phyloP scores from a whole-genome alignment of 2,113 vertebrate genomes.

The Heloderma charlesbogerti region DNA sequence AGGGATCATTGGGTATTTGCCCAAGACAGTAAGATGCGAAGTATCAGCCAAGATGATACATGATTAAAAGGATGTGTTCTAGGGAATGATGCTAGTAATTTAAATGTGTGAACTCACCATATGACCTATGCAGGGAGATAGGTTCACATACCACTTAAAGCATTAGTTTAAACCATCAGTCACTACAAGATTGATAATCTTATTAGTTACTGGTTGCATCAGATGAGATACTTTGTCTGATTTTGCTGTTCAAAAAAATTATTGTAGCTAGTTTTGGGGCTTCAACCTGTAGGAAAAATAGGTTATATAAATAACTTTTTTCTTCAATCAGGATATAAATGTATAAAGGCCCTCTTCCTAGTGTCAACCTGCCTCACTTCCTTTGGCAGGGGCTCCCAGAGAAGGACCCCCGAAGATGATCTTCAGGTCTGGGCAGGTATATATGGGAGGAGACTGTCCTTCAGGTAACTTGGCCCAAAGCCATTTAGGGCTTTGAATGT shows the following conservation, averaged over 20 bases:
- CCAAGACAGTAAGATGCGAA: too few species aligned
- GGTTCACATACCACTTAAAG: not conserved
- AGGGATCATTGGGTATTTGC: not conserved
- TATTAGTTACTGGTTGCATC: not conserved
- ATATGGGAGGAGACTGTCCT: too few species aligned
- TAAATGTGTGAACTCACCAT: not conserved
- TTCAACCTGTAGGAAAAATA: not conserved
- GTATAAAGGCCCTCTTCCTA: too few species aligned
- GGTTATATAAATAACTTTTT: not conserved
- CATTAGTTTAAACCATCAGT: not conserved
- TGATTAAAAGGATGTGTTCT: not conserved
- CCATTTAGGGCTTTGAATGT: too few species aligned
- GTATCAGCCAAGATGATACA: too few species aligned
- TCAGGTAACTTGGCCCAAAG: too few species aligned
- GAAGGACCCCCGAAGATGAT: too few species aligned
- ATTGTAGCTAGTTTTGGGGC: not conserved
- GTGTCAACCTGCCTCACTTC: not conserved
- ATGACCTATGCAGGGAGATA: not conserved
- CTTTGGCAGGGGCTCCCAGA: too few species aligned
- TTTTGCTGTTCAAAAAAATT: not conserved
- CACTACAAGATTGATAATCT: not conserved
- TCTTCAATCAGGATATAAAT: not conserved
- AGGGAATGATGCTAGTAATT: not conserved
- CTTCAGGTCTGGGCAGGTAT: too few species aligned
- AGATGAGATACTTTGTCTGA: not conserved